Evolutionary conservation across 1,140 invertebrate genomes (phyloP), one percentile per base, ranked within the genome.

Genomic region (Drosophila lacertosa): DNA sequence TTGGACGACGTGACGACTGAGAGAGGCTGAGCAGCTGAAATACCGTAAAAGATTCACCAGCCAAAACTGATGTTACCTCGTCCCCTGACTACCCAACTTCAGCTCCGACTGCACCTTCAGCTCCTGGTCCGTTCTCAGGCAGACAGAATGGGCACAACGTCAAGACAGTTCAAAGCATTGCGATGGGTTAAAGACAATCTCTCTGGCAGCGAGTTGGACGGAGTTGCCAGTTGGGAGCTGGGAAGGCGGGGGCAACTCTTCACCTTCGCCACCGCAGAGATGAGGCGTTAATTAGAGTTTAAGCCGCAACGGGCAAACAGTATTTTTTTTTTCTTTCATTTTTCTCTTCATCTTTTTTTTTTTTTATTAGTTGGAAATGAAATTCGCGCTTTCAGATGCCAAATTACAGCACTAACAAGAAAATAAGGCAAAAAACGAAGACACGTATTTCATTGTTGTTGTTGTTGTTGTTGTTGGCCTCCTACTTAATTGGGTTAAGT

Each of bases 241-340:
- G 16, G 11, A 2, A 9, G n/a, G 11, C 5, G 9, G 29, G 16
- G 35, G n/a, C 50, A 35, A 11, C 20, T 60, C 70, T 53, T 47
- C 64, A 59, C 24, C 40, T 47, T 59, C 50, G 40, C 47, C 47
- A 63, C 51, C 29, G 59, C 80, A 76, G 60, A 67, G 60, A 67
- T 77, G 74, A 83, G 75, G 84, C 81, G 74, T 84, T 84, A 84
- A 84, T 84, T 84, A 84, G 81, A 84, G 77, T 86, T 84, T 84
- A 84, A 84, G 77, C 68, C 84, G 73, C 76, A 51, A 40, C 70
- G 35, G 39, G 39, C 62, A 57, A 65, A 74, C 77, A 76, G 60
- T 81, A 70, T 80, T 80, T 68, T 68, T 1, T 47, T 4, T 29
- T 29, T 29, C 16, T 29, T 50, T 50, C 26, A 13, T 45, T 76